Conservation (phyloP, 1,140 invertebrate genomes). For the Trachelipus rathkii region DNA sequence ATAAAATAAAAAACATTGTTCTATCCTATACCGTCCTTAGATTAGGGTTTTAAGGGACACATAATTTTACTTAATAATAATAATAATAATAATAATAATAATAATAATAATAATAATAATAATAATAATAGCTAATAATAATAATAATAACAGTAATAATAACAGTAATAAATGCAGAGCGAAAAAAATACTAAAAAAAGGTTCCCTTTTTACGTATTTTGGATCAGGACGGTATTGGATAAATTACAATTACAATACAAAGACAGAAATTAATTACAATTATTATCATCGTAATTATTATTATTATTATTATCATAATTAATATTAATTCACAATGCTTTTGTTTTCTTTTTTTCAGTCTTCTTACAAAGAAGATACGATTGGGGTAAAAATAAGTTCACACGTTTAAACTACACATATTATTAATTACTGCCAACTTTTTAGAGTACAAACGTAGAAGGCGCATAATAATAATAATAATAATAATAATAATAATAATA, state of each 20-base stretch:
- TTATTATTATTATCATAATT: slow-evolving; percentile 27
- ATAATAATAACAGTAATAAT: too few species aligned
- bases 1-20: slow-evolving; percentile 30
- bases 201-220: slow-evolving; percentile 45
- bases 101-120: slow-evolving; percentile 19
- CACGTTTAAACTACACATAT: slow-evolving; percentile 36
- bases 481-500: background rate
- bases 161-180: slow-evolving; percentile 43
- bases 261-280: slow-evolving; percentile 39
- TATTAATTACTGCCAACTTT: slow-evolving; percentile 43
- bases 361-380: slow-evolving; percentile 44
- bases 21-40: slow-evolving; percentile 46
- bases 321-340: too few species aligned
- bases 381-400: slow-evolving; percentile 28
- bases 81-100: slow-evolving; percentile 28
- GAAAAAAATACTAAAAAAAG: slow-evolving; percentile 36
- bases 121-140: slow-evolving; percentile 24
- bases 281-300: background rate
- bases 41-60: slow-evolving; percentile 36
- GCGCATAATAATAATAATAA: background rate
- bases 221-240: slow-evolving; percentile 45
- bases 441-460: slow-evolving; percentile 19
- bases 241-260: slow-evolving; percentile 39
- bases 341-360: slow-evolving; percentile 34
- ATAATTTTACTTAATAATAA: slow-evolving; percentile 44